A percentile compares a stretch with the other conserved stretches of the same genome.
These are phyloP conservation scores for Tenodera sinensis DNA, from an alignment of 2,888 invertebrate species.

Conservation along the genomic window DNA sequence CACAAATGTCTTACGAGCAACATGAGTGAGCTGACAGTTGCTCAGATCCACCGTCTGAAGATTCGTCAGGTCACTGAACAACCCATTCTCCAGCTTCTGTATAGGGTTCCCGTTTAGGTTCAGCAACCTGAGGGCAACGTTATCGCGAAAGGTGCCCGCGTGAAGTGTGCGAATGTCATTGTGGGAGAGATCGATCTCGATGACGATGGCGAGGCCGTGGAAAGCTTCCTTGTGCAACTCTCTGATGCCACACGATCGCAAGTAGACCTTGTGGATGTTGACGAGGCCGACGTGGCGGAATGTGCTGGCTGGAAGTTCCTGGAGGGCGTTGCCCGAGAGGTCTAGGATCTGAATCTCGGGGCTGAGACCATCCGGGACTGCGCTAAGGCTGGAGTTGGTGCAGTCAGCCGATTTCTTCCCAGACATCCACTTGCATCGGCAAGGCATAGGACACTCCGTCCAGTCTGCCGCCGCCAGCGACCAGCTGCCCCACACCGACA, in stretches of 20 bases:
- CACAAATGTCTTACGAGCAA: conserved; percentile 68
- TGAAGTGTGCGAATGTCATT: conserved; percentile 65
- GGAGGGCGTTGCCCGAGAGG: conserved; percentile 65
- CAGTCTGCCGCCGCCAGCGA: conserved; percentile 47
- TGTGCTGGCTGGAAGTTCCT: conserved; percentile 61
- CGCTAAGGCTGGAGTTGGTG: conserved; percentile 58
- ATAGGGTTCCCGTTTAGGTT: conserved; percentile 72
- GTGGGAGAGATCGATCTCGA: conserved; percentile 76
- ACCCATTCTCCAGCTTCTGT: conserved; percentile 64
- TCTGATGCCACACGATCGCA: conserved; percentile 70
- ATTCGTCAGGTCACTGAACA: conserved; percentile 69
- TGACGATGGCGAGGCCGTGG: conserved; percentile 69
- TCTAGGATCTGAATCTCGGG: conserved; percentile 66
- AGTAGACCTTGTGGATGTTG: conserved; percentile 75
- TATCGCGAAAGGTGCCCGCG: conserved; percentile 67
- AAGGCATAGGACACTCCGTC: conserved; percentile 60
- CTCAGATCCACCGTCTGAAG: conserved; percentile 74
- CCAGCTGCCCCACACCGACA: conserved; percentile 35
- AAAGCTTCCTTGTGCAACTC: conserved; percentile 71
- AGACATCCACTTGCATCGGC: conserved; percentile 81
- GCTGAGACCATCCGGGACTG: conserved; percentile 70
- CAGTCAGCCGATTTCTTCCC: conserved; percentile 85
- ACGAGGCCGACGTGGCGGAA: conserved; percentile 67
- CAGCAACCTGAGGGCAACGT: conserved; percentile 66
- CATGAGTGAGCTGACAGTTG: conserved; percentile 65